Conservation (phyloP, 2,888 invertebrate species). For the Tetranychus piercei region DNA sequence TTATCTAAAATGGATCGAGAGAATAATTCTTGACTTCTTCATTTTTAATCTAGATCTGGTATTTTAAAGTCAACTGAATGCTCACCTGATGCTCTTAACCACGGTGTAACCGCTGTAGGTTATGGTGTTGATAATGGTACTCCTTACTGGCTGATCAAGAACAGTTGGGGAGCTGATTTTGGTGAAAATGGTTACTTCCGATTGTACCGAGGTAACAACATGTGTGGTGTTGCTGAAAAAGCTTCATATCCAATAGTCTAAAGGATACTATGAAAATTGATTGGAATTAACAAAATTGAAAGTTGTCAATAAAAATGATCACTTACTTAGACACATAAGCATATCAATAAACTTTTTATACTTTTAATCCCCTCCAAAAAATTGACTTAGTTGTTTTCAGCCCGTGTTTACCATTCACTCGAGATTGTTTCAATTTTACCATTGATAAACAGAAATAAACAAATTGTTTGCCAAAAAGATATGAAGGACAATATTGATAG, state of each 20-base stretch:
- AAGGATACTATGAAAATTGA: neutral
- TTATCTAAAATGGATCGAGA: neutral
- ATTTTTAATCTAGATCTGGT: neutral
- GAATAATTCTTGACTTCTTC: neutral
- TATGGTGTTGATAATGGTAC: slow-evolving; percentile 42
- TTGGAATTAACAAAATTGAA: too few species aligned
- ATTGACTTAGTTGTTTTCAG: too few species aligned
- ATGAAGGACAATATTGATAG: too few species aligned
- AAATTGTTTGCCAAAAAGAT: too few species aligned
- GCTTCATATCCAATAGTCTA: slow-evolving; percentile 1
- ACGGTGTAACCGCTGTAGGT: slow-evolving; percentile 65
- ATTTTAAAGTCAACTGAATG: slow-evolving; percentile 25
- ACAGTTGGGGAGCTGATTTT: slow-evolving; percentile 58
- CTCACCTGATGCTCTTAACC: slow-evolving; percentile 45
- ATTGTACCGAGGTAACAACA: slow-evolving; percentile 53
- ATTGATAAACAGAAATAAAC: too few species aligned
- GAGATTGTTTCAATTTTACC: too few species aligned
- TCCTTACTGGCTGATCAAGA: slow-evolving; percentile 70
- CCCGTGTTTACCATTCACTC: too few species aligned
- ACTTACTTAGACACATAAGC: too few species aligned
- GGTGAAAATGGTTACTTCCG: slow-evolving; percentile 66
- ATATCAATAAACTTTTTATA: too few species aligned
- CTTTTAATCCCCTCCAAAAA: too few species aligned
- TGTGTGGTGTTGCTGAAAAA: neutral
- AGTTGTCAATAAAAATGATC: too few species aligned